phyloP scores from a whole-genome alignment of 2,797 vertebrate genomes.

The Ataeniobius toweri region DNA sequence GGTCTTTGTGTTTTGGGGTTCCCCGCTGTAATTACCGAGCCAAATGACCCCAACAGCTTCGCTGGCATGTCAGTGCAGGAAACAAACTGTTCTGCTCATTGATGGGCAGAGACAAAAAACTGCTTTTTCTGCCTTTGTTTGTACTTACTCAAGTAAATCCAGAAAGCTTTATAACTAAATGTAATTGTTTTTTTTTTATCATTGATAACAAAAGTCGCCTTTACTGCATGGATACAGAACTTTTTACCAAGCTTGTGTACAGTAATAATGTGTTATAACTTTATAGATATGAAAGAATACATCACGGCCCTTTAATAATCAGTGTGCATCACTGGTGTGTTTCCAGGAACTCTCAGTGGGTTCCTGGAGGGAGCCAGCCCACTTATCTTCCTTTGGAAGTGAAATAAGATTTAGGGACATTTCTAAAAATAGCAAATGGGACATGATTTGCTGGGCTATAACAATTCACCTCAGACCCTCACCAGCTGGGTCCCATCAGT shows the following conservation, averaged over 20 bases:
- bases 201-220: too few relatives aligned
- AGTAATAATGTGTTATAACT: background rate
- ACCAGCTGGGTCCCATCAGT: background rate
- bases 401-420: conserved; percentile 31
- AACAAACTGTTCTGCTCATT: conserved; percentile 26
- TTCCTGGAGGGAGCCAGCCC: conserved; percentile 28
- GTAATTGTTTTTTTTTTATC: background rate
- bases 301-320: background rate
- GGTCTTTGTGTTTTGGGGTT: conserved; percentile 52
- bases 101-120: background rate
- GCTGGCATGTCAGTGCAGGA: conserved; percentile 35
- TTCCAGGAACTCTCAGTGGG: conserved; percentile 32
- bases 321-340: background rate
- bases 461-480: background rate
- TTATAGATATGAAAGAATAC: background rate
- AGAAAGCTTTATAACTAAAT: background rate
- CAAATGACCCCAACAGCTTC: conserved; percentile 32
- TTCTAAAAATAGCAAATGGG: conserved; percentile 25
- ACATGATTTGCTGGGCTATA: conserved; percentile 5
- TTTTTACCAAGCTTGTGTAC: background rate
- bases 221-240: background rate
- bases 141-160: conserved; percentile 33
- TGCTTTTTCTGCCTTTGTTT: conserved; percentile 11
- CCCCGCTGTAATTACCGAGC: conserved; percentile 52
- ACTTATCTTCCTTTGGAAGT: conserved; percentile 21